Conservation (phyloP, 2,797 vertebrate species). For the Micrastur ruficollis region DNA sequence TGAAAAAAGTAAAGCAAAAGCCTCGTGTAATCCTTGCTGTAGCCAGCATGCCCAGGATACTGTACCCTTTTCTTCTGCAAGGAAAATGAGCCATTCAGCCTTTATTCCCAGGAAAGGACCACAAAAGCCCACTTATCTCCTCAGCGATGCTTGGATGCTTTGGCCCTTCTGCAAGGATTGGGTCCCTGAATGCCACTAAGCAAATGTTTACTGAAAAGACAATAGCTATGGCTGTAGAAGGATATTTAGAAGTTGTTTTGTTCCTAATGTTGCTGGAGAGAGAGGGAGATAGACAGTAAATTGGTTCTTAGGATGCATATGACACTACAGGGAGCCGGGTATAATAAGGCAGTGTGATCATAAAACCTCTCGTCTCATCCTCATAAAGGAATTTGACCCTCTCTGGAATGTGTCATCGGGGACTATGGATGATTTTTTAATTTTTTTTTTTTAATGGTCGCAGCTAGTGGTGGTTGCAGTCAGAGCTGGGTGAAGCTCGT, state of each 20-base stretch:
- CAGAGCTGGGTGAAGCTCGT: not conserved
- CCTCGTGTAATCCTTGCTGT: not conserved
- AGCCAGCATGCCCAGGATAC: not conserved
- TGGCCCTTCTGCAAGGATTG: not conserved
- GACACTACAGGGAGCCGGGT: not conserved
- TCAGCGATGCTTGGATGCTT: not conserved
- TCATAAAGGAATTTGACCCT: constrained; percentile 26
- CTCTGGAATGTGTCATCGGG: not conserved
- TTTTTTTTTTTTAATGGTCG: not conserved
- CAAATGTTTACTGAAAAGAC: constrained; percentile 1
- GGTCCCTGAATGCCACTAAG: not conserved
- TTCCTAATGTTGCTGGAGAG: constrained; percentile 5
- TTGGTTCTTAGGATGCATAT: constrained; percentile 30
- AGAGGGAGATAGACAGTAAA: constrained; percentile 4
- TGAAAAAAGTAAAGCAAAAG: not conserved
- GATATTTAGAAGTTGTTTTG: constrained; percentile 36
- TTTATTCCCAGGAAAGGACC: not conserved
- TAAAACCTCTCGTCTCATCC: constrained; percentile 23
- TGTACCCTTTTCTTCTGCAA: not conserved
- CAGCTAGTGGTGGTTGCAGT: not conserved
- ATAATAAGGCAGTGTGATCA: not conserved
- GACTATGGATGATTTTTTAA: not conserved
- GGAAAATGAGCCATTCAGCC: not conserved
- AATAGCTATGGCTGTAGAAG: not conserved
- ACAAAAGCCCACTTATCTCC: not conserved